phyloP scores from a whole-genome alignment of 2,888 invertebrate genomes.

The Eupithecia dodoneata region DNA sequence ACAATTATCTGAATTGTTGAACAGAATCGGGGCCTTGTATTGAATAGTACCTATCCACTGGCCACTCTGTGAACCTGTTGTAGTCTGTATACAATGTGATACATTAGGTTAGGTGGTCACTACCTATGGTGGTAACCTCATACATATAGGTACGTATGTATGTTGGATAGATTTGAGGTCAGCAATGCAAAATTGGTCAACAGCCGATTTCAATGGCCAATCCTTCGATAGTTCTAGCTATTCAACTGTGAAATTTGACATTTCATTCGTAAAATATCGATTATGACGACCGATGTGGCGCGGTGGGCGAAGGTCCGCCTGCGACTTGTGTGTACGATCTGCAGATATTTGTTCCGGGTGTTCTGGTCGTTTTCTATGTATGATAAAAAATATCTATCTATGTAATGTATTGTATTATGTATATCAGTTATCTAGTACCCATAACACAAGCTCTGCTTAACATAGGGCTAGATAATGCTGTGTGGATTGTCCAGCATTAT shows the following conservation, averaged over 20 bases:
- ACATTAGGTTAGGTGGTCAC: not conserved
- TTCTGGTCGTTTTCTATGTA: too few species aligned
- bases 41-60: not conserved
- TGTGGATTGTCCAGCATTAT: too few species aligned
- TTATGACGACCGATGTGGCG: too few species aligned
- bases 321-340: too few species aligned
- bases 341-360: too few species aligned
- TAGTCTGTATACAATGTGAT: not conserved
- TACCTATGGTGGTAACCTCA: too few species aligned
- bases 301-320: too few species aligned
- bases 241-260: not conserved
- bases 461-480: too few species aligned
- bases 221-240: not conserved
- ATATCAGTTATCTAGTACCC: too few species aligned
- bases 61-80: not conserved
- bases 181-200: not conserved
- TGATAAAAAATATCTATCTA: too few species aligned
- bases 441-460: too few species aligned
- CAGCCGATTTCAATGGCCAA: not conserved
- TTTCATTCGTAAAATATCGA: not conserved
- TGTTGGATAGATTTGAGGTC: not conserved
- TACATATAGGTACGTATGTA: not conserved
- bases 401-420: too few species aligned
- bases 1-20: not conserved
- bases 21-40: not conserved